Conservation (phyloP, 2,797 vertebrate genomes). For the Synanceia verrucosa region DNA sequence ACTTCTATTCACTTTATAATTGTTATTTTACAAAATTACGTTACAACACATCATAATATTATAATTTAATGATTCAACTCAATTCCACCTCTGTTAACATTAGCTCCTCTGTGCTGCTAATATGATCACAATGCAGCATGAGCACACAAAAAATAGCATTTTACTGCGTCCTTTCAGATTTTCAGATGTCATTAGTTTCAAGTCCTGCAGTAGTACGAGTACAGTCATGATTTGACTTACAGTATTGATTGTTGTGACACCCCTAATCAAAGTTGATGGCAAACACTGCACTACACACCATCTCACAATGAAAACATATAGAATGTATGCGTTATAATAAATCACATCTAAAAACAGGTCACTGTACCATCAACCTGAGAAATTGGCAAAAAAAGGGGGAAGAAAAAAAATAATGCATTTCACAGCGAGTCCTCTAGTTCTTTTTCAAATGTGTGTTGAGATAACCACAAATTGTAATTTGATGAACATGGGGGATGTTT, state of each 20-base stretch:
- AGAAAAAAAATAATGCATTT: slow-evolving; percentile 40
- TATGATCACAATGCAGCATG: not conserved
- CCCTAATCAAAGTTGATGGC: not conserved
- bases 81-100: not conserved
- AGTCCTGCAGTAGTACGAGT: not conserved
- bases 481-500: slow-evolving; percentile 3
- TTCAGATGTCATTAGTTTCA: not conserved
- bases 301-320: slow-evolving; percentile 15
- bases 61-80: too few relatives aligned
- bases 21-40: too few relatives aligned
- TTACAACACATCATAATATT: not conserved
- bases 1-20: too few relatives aligned
- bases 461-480: not conserved
- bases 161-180: not conserved
- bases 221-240: not conserved
- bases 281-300: slow-evolving; percentile 50
- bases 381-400: slow-evolving; percentile 56
- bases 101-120: not conserved
- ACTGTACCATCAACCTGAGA: slow-evolving; percentile 79
- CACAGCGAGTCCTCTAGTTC: not conserved
- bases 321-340: slow-evolving; percentile 11
- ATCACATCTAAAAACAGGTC: slow-evolving; percentile 51
- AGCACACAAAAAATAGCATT: not conserved
- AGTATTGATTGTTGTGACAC: not conserved
- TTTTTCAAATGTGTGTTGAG: not conserved